Evolutionary conservation across 2,113 vertebrate genomes (phyloP), one percentile per base, ranked within the genome.

Genomic region (Aleadryas rufinucha): DNA sequence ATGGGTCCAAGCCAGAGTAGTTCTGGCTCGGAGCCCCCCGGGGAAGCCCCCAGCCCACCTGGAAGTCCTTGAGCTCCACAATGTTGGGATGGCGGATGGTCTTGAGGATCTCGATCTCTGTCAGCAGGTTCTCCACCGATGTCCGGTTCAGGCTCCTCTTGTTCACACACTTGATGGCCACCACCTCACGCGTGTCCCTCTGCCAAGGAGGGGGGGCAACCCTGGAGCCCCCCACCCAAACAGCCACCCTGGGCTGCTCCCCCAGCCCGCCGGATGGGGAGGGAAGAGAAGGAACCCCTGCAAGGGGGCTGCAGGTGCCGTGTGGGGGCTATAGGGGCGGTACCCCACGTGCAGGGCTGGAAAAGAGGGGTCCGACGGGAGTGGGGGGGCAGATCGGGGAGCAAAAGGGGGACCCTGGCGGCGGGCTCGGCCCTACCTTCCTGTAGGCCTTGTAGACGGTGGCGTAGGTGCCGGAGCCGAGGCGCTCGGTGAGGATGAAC

Each of bases 401-500:
- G 45, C 53, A 39, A 45, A 24, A 33, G 5, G 14, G 8, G 11
- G 2, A 14, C 3, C 28, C 9, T 8, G 15, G 30, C 17, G 17
- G 44, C 9, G 6, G 21, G 75, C 71, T 31, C 37, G n/a, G 80
- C 85, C 97, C 59, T 94, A 99, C 99, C 98, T 99, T 99, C 92
- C 99, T 98, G 97, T 99, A 99, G 85, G 99, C 99, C 97, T 99
- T 99, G 91, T 99, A 99, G 45, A 99, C 99, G 2, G 99, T 99
- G 57, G 99, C 99, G 72, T 99, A 99, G 35, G 98, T 99, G 24
- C 99, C 99, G 47, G 99, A 98, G 76, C 99, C 99, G 78, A 99
- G 98, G 33, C 98, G 98, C 96, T 99, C 99, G 37, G 99, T 99
- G 52, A 99, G 98, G 78, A 99, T 98, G 93, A 99, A 99, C 64